Evolutionary conservation across 2,113 vertebrate genomes (phyloP).

Genomic region (Delphinapterus leucas): DNA sequence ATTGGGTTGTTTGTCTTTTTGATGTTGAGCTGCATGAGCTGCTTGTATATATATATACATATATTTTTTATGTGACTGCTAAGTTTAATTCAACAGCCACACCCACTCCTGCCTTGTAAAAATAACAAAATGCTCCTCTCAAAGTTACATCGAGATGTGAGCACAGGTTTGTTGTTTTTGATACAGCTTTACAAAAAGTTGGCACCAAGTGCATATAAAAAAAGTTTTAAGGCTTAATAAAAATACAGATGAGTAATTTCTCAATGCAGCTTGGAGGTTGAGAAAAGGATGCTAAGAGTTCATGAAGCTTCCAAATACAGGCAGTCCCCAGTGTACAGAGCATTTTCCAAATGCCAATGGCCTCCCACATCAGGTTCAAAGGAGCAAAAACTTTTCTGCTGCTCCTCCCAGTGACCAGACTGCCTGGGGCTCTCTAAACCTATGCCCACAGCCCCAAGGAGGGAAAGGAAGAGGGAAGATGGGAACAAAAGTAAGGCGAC

Average conservation of each 20-base stretch:
- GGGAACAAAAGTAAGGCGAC: not conserved
- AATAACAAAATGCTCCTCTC: slow-evolving; percentile 48
- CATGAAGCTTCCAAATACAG: too few species aligned
- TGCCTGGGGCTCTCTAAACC: too few species aligned
- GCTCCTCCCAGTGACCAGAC: not conserved
- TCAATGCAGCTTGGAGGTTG: too few species aligned
- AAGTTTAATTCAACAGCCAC: slow-evolving; percentile 58
- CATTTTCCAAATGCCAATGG: too few species aligned
- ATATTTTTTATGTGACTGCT: not conserved
- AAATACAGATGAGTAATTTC: not conserved
- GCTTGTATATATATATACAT: too few species aligned
- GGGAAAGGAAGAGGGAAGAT: not conserved
- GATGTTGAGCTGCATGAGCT: too few species aligned
- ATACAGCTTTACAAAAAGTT: slow-evolving; percentile 54
- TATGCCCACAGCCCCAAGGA: accelerated
- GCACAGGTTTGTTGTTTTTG: not conserved
- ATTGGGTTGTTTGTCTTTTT: too few species aligned
- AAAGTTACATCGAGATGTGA: slow-evolving; percentile 29
- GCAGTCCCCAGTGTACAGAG: too few species aligned
- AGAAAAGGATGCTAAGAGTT: too few species aligned
- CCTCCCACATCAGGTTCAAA: not conserved
- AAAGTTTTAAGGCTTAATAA: slow-evolving; percentile 65
- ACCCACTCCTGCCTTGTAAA: slow-evolving; percentile 31
- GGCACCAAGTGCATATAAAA: slow-evolving; percentile 57
- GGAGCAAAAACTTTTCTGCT: not conserved